phyloP scores from a whole-genome alignment of 2,797 vertebrate genomes.

The Champsocephalus esox region DNA sequence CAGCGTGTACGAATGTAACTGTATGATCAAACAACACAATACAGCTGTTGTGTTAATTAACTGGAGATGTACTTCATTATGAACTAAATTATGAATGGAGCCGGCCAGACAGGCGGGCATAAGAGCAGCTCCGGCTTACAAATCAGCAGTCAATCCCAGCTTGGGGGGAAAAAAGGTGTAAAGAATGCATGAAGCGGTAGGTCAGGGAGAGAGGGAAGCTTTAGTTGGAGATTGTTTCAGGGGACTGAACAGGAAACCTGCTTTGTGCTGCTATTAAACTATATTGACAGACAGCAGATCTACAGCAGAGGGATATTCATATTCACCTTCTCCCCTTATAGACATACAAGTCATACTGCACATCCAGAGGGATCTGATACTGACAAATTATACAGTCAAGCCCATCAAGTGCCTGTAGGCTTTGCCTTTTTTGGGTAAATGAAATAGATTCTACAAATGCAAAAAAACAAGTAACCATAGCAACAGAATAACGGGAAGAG shows the following conservation, averaged over 20 bases:
- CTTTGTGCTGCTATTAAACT: slow-evolving; percentile 54
- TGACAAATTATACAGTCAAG: slow-evolving; percentile 65
- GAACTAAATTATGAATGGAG: slow-evolving; percentile 73
- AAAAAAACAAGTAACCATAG: slow-evolving; percentile 86
- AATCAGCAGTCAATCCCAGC: slow-evolving; percentile 48
- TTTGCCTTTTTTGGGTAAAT: slow-evolving; percentile 79
- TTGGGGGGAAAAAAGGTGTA: slow-evolving; percentile 33
- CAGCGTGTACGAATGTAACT: slow-evolving; percentile 44
- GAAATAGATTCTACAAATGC: slow-evolving; percentile 81
- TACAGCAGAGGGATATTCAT: slow-evolving; percentile 45
- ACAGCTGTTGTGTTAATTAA: slow-evolving; percentile 73
- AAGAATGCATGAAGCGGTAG: slow-evolving; percentile 55
- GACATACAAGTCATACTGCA: slow-evolving; percentile 59
- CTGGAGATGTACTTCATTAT: slow-evolving; percentile 75
- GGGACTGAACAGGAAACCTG: slow-evolving; percentile 34
- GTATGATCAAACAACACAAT: slow-evolving; percentile 62
- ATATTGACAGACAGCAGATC: slow-evolving; percentile 38
- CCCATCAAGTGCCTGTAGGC: slow-evolving; percentile 70
- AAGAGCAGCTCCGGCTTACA: slow-evolving; percentile 56
- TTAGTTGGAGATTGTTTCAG: slow-evolving; percentile 49
- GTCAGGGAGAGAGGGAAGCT: slow-evolving; percentile 16
- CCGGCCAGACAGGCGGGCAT: slow-evolving; percentile 57
- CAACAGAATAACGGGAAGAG: slow-evolving; percentile 82
- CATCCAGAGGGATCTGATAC: slow-evolving; percentile 46
- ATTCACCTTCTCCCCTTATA: slow-evolving; percentile 54